Conservation (phyloP, 2,113 vertebrate species). For the Tychaedon coryphoeus region DNA sequence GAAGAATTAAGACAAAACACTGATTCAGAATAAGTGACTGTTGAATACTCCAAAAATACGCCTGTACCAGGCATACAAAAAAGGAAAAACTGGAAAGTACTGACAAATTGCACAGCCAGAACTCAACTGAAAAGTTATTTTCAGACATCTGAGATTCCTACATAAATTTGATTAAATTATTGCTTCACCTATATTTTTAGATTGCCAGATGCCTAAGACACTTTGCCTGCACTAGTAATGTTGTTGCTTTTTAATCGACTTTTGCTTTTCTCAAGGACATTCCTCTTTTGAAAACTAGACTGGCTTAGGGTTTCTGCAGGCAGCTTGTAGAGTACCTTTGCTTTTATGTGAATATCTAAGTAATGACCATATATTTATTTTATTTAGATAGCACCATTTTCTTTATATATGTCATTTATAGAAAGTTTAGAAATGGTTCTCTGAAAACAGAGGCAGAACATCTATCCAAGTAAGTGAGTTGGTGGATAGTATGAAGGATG, state of each 20-base stretch:
- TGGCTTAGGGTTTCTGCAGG: background rate
- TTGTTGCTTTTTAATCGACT: background rate
- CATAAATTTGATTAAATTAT: background rate
- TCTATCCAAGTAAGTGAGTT: background rate
- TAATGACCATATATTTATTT: background rate
- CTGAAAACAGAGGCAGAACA: background rate
- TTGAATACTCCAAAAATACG: background rate
- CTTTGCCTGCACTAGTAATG: background rate
- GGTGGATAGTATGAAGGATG: background rate
- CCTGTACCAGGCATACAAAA: background rate
- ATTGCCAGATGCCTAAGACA: background rate
- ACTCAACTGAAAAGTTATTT: background rate
- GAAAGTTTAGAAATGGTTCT: background rate
- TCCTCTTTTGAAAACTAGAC: background rate
- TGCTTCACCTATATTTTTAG: background rate
- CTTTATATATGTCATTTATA: background rate
- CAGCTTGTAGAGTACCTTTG: background rate
- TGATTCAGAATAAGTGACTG: background rate
- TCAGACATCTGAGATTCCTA: background rate
- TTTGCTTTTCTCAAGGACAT: background rate
- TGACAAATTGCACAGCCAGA: background rate
- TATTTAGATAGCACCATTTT: background rate
- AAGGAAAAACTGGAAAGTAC: background rate
- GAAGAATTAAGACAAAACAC: background rate
- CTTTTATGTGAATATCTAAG: background rate